These are phyloP conservation scores for Drosophila dunni DNA, from an alignment of 1,140 invertebrate species.

Conservation along the genomic window DNA sequence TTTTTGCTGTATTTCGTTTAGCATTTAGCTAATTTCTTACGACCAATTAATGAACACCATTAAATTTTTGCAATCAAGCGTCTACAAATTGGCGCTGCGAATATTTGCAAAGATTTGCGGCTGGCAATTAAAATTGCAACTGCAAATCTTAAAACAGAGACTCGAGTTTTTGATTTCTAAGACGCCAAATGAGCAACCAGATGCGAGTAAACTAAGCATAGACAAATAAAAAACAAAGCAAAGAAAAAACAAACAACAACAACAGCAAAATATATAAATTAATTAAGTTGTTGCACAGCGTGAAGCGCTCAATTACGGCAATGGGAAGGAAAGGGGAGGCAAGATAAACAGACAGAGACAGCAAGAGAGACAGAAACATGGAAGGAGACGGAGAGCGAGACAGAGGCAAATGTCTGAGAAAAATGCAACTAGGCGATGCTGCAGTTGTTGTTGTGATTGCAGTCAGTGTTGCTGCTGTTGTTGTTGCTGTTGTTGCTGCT, in stretches of 20 bases:
- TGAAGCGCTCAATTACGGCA: constrained; percentile 77
- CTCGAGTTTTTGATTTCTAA: constrained; percentile 34
- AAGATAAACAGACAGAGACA: constrained; percentile 2
- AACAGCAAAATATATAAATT: constrained; percentile 72
- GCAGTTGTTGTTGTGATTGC: constrained; percentile 44
- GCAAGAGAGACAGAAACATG: constrained; percentile 3
- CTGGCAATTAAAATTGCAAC: constrained; percentile 78
- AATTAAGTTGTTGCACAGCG: constrained; percentile 83
- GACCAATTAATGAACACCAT: constrained; percentile 81
- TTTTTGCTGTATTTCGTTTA: constrained; percentile 4
- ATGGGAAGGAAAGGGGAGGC: constrained; percentile 1
- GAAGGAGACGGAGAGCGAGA: neutral
- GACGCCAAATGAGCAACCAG: constrained; percentile 61
- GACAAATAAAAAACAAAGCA: constrained; percentile 16
- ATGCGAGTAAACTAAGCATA: constrained; percentile 44
- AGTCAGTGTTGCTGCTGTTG: constrained; percentile 8
- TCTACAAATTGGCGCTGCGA: constrained; percentile 73
- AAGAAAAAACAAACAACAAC: constrained; percentile 29
- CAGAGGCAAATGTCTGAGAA: constrained; percentile 75
- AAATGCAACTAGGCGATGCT: constrained; percentile 79
- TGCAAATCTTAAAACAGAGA: constrained; percentile 53
- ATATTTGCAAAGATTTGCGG: constrained; percentile 74
- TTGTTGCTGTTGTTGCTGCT: constrained; percentile 41
- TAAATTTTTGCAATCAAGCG: constrained; percentile 80
- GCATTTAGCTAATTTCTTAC: constrained; percentile 64